A percentile compares a stretch with the other conserved stretches of the same genome.
Conservation (phyloP, 2,797 vertebrate genomes). For the Remorina albescens region DNA sequence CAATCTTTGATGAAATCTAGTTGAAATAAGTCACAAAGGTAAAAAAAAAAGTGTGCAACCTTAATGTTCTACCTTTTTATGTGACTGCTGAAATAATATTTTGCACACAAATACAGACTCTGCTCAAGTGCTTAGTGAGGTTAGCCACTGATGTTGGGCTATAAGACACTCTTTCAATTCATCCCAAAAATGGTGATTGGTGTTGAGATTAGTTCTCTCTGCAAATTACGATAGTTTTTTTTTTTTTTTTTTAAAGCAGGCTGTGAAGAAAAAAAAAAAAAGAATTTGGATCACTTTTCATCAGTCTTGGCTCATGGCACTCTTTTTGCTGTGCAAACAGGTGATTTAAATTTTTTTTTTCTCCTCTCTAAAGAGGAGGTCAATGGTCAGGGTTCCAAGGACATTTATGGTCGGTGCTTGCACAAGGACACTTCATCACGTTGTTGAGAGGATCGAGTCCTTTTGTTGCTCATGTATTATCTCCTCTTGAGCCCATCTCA, state of each 20-base stretch:
- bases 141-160: too few relatives aligned
- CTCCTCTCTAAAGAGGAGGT: not conserved
- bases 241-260: too few relatives aligned
- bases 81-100: too few relatives aligned
- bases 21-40: not conserved
- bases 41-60: not conserved
- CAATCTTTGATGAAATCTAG: not conserved
- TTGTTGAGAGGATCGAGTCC: conserved; percentile 28
- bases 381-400: conserved; percentile 32
- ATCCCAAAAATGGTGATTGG: too few relatives aligned
- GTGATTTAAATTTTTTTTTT: too few relatives aligned
- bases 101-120: too few relatives aligned
- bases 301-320: not conserved
- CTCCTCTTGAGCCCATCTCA: conserved; percentile 59
- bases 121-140: too few relatives aligned
- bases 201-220: too few relatives aligned
- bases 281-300: not conserved
- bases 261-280: too few relatives aligned
- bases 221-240: too few relatives aligned
- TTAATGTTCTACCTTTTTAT: too few relatives aligned
- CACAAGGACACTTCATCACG: conserved; percentile 51
- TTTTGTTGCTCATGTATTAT: conserved; percentile 35
- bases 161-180: too few relatives aligned
- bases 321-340: not conserved
- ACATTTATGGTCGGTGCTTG: conserved; percentile 24